phyloP scores from a whole-genome alignment of 1,140 invertebrate species.

The Euura lappo region DNA sequence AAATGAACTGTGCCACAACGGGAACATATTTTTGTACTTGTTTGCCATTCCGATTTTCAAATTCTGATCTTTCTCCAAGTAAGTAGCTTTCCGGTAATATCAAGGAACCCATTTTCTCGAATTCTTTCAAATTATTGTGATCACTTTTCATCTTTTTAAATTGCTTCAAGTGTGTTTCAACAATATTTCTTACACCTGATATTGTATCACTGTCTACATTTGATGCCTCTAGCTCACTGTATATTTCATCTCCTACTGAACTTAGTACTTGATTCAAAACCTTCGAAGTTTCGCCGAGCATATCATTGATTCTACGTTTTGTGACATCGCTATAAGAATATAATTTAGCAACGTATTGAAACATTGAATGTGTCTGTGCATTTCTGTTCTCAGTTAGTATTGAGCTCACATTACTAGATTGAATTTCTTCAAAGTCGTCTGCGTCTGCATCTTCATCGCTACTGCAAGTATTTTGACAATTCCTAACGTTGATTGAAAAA shows the following conservation, averaged over 20 bases:
- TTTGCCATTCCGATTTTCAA: neutral
- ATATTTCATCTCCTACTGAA: neutral
- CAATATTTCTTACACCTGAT: neutral
- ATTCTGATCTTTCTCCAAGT: slow-evolving; percentile 19
- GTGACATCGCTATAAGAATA: no score
- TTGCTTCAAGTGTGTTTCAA: neutral
- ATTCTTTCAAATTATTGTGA: slow-evolving; percentile 8
- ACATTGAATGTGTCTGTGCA: no score
- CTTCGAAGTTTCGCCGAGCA: no score
- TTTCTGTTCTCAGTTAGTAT: no score
- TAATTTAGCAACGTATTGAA: no score
- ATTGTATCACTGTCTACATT: neutral
- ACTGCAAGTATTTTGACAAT: no score
- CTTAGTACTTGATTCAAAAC: no score
- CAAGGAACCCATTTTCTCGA: slow-evolving; percentile 10
- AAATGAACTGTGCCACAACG: slow-evolving; percentile 14
- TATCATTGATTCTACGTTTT: no score
- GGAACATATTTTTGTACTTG: slow-evolving; percentile 14
- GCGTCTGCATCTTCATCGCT: no score
- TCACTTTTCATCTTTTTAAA: neutral
- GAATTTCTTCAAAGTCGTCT: no score
- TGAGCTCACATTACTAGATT: no score
- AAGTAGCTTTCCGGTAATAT: slow-evolving; percentile 17
- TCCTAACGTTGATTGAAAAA: no score
- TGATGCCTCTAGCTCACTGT: neutral